Evolutionary conservation across 2,113 vertebrate genomes (phyloP), one percentile per base, ranked within the genome.

Genomic region (Sphyrna mokarran): DNA sequence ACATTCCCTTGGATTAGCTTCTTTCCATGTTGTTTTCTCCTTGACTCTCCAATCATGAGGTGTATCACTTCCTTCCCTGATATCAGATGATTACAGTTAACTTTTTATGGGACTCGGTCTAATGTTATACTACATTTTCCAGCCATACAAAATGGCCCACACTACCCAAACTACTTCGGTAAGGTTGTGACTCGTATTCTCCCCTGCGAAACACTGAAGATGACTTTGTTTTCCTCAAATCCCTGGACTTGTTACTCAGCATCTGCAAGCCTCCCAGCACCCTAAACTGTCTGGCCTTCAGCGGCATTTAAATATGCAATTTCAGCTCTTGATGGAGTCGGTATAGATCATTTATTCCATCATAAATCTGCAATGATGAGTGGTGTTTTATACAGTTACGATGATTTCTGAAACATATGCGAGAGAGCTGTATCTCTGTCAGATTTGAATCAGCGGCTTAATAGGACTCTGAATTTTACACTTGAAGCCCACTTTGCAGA

Each of bases 391-490:
- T 93, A 1, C n/a, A 93, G 61, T 66, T 20, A 22, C 63, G 18
- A 18, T n/a, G n/a, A 93, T 93, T 63, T 68, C 40, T 93, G 89
- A 66, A 61, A 66, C 37, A 18, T 66, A 23, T 93, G 89, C 33
- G 66, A 93, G n/a, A 37, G 33, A 93, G 33, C 58, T 37, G 18
- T 22, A n/a, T 37, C 61, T 63, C 33, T 20, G 63, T 93, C 89
- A 93, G 61, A 18, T 22, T 66, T 93, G 18, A 93, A 93, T 93
- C 33, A 66, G 58, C 89, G 11, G 22, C 14, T 33, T 63, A 91
- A 91, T 37, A 26, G 58, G 89, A 37, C 58, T 91, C 87, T n/a
- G 33, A 66, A 66, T 93, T 93, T 66, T 68, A 66, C 89, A 93
- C 66, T 40, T 37, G 58, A 66, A 66, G 61, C 68, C 61, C 33